These are phyloP conservation scores for Drosophila asahinai DNA, from an alignment of 1,140 invertebrate species.

Conservation along the genomic window DNA sequence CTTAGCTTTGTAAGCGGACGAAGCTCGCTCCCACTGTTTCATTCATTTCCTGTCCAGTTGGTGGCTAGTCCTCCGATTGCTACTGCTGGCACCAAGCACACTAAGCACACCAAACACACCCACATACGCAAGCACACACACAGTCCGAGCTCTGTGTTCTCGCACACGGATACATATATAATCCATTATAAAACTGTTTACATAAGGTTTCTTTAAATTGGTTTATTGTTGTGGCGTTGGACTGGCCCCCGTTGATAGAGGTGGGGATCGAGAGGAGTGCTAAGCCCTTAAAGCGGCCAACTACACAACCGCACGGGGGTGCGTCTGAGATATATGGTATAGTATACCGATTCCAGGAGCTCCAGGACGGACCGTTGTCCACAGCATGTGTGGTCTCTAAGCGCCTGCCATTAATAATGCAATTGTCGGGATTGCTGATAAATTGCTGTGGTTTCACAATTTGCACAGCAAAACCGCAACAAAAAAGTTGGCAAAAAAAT, in stretches of 20 bases:
- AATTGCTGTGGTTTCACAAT: constrained; percentile 78
- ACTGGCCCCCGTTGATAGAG: constrained; percentile 6
- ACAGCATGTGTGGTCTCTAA: constrained; percentile 67
- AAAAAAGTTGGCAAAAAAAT: constrained; percentile 28
- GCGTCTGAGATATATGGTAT: constrained; percentile 11
- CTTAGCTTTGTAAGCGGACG: constrained; percentile 6
- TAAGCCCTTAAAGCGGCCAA: constrained; percentile 51
- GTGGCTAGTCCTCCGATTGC: constrained; percentile 8
- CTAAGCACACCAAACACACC: neutral
- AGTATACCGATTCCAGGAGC: constrained; percentile 24
- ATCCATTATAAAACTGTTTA: constrained; percentile 81
- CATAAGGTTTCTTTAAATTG: constrained; percentile 82
- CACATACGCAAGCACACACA: neutral
- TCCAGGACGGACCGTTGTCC: constrained; percentile 19
- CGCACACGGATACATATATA: constrained; percentile 60
- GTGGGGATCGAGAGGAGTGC: constrained; percentile 2
- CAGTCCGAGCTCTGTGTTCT: neutral
- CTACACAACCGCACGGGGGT: constrained; percentile 35
- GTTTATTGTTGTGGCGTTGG: constrained; percentile 70
- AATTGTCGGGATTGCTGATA: constrained; percentile 74
- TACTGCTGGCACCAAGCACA: constrained; percentile 3
- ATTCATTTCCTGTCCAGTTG: constrained; percentile 28
- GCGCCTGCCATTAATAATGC: constrained; percentile 77
- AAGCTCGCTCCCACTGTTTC: constrained; percentile 40
- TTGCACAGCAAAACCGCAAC: constrained; percentile 62